A percentile compares a stretch with the other conserved stretches of the same genome.
Evolutionary conservation across 2,888 invertebrate species (phyloP).

Genomic region (Lithophane leautieri): DNA sequence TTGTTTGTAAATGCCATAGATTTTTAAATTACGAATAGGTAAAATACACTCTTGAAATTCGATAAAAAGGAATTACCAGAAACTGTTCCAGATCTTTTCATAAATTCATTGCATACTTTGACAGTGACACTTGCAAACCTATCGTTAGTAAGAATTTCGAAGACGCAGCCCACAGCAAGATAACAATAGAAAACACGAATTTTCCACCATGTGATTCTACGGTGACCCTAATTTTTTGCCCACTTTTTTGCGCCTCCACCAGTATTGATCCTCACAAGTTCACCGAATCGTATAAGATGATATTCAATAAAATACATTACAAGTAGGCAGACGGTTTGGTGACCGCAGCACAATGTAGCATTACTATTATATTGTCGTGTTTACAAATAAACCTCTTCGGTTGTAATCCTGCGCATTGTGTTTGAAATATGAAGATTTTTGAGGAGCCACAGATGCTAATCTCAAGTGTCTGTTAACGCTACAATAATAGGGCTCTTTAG

Average conservation of each 20-base stretch:
- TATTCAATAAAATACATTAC: slow-evolving; percentile 86
- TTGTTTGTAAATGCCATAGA: background rate
- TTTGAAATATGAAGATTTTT: slow-evolving; percentile 85
- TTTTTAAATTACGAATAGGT: background rate
- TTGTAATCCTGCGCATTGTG: slow-evolving; percentile 87
- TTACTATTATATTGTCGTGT: slow-evolving; percentile 83
- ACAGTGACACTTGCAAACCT: slow-evolving; percentile 13
- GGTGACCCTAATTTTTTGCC: slow-evolving; percentile 65
- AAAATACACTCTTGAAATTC: background rate
- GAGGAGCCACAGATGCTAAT: slow-evolving; percentile 89
- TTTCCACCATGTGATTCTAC: slow-evolving; percentile 58
- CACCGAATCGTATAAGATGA: slow-evolving; percentile 86
- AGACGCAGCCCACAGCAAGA: slow-evolving; percentile 2
- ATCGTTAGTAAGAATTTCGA: background rate
- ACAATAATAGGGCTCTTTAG: slow-evolving; percentile 87
- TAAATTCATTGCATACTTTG: background rate
- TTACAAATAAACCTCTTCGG: slow-evolving; percentile 90
- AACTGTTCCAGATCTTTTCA: background rate
- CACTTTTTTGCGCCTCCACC: slow-evolving; percentile 72
- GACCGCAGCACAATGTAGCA: slow-evolving; percentile 81
- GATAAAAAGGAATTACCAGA: background rate
- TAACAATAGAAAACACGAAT: slow-evolving; percentile 44
- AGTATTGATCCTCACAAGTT: slow-evolving; percentile 79
- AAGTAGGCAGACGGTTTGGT: slow-evolving; percentile 79
- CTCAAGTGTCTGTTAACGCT: slow-evolving; percentile 90